Evolutionary conservation across 2,797 vertebrate genomes (phyloP), one percentile per base, ranked within the genome.

Genomic region (Thalassophryne amazonica): DNA sequence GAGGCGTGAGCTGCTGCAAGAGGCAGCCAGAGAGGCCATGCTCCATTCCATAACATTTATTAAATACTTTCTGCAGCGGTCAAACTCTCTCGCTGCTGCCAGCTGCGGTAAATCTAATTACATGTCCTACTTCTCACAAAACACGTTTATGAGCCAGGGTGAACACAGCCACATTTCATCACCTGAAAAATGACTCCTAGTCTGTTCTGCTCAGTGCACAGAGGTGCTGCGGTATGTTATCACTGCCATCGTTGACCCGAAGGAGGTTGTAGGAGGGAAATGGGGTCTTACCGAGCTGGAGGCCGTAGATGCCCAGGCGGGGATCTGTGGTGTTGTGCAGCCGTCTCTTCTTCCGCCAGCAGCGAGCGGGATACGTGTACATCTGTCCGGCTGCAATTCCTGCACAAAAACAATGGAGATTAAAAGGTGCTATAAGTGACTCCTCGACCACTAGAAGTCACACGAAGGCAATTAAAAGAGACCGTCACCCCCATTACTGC

Each of bases 321-420:
- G 94, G 91, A 60, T 98, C 95, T 58, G 94, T 92, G 38, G 94
- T 83, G 3, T 93, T 93, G 76, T 97, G 94, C 63, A 98, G 91
- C 73, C 94, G 89, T 74, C 94, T 94, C 83, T 97, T 98, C 88
- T 98, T 98, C 50, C 94, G 93, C 95, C 96, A 98, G 86, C 96
- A 98, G 59, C 95, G 95, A 49, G 96, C 95, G 10, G 95, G 95
- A 73, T 98, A 98, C 0, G 94, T 96, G 74, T 98, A 98, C 71
- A 98, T 91, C 86, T 98, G 95, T 57, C 95, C 95, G 0, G 94
- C 93, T 47, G 91, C 91, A 20, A 95, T 86, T 29, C 92, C 95
- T 97, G 60, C 3, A 42, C 3, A 49, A 50, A 10, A 22, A 59
- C 6, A 23, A n/a, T n/a, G n/a, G n/a, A n/a, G n/a, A n/a, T n/a